These are phyloP conservation scores for Lampris megalopsis DNA, from an alignment of 2,113 vertebrate species.

Conservation along the genomic window DNA sequence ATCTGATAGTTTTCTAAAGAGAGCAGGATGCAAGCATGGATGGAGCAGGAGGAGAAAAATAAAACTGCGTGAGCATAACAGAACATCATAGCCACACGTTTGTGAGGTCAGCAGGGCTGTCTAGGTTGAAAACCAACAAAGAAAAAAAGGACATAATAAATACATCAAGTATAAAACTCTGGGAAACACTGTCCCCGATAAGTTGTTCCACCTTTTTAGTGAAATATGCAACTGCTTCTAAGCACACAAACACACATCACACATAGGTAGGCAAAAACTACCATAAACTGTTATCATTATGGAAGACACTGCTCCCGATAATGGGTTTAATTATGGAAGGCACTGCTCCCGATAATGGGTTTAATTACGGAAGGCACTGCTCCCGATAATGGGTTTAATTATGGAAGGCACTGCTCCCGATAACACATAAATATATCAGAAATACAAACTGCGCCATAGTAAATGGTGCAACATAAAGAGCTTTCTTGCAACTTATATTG, in stretches of 20 bases:
- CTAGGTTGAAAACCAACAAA: conserved; percentile 17
- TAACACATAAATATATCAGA: conserved; percentile 45
- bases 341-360: conserved; percentile 96
- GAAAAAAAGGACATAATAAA: conserved; percentile 57
- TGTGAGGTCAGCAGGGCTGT: neutral
- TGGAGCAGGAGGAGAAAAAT: neutral
- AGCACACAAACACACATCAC: conserved; percentile 61
- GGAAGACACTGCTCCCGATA: conserved; percentile 98
- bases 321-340: conserved; percentile 95
- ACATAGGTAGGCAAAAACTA: conserved; percentile 97
- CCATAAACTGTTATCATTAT: conserved; percentile 93
- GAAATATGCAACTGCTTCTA: conserved; percentile 98
- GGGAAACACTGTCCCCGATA: conserved; percentile 99
- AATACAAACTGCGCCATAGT: conserved; percentile 65
- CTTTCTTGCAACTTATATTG: conserved; percentile 17
- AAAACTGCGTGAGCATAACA: neutral
- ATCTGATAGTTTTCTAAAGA: no score
- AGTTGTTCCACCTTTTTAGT: conserved; percentile 93
- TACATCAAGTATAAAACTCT: conserved; percentile 89
- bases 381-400: conserved; percentile 26
- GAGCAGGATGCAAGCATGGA: neutral
- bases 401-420: no score
- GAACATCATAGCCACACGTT: neutral
- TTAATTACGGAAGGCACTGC: no score
- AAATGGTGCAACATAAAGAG: conserved; percentile 67